A percentile compares a stretch with the other conserved stretches of the same genome.
These are phyloP conservation scores for Drosophila longiperda DNA, from an alignment of 2,888 invertebrate species.

Conservation along the genomic window DNA sequence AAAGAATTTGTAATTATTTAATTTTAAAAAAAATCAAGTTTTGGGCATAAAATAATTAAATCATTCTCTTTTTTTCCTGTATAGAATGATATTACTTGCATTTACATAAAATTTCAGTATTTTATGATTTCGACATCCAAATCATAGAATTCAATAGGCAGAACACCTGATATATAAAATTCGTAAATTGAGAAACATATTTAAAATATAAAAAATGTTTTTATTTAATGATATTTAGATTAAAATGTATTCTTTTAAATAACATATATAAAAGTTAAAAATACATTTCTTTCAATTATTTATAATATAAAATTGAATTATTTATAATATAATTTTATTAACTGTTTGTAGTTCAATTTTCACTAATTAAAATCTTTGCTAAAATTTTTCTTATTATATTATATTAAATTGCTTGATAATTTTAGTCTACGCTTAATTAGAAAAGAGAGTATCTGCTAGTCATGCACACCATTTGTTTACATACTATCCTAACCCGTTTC, in stretches of 20 bases:
- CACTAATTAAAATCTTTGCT: background rate
- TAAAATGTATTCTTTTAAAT: background rate
- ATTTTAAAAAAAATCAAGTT: no score
- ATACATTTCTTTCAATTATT: background rate
- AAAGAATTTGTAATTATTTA: no score
- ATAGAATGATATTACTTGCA: background rate
- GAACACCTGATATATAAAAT: background rate
- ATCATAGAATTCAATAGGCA: background rate
- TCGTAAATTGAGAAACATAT: background rate
- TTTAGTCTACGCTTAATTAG: background rate
- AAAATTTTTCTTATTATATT: background rate
- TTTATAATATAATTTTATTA: background rate
- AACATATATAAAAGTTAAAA: background rate
- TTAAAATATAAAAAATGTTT: background rate
- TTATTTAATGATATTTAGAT: background rate
- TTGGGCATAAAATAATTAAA: background rate
- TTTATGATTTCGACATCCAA: background rate
- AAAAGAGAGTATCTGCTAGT: constrained; percentile 5
- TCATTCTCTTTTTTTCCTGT: background rate
- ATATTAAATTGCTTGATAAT: background rate
- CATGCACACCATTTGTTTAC: background rate
- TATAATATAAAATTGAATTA: accelerated
- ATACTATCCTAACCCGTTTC: accelerated
- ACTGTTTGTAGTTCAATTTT: background rate
- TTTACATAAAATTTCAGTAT: background rate